Percentiles rank a stretch among this genome's conserved stretches.
Conservation (phyloP, 1,140 invertebrate species). For the Drosophila eugracilis region DNA sequence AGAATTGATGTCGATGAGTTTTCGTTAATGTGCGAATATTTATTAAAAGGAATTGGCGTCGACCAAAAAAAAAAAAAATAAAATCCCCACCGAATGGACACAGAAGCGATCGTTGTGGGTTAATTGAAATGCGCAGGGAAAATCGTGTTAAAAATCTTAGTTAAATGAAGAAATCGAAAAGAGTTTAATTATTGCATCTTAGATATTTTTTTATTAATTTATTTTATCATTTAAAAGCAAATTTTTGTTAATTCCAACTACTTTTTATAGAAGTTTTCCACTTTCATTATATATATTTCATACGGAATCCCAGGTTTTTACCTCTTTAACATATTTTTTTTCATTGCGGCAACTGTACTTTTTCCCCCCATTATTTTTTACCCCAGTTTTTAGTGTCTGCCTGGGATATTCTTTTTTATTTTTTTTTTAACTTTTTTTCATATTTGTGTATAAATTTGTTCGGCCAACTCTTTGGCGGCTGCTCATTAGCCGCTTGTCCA, state of each 20-base stretch:
- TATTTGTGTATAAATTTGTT: constrained; percentile 47
- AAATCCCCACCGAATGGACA: background rate
- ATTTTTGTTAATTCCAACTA: too few relatives aligned
- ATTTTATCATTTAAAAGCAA: too few relatives aligned
- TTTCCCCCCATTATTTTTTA: background rate
- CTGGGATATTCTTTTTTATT: constrained; percentile 1
- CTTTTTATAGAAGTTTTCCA: too few relatives aligned
- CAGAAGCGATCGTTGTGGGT: constrained; percentile 41
- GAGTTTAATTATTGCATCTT: too few relatives aligned
- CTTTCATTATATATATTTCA: background rate
- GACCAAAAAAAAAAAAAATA: background rate
- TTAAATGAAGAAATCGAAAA: too few relatives aligned
- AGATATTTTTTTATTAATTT: too few relatives aligned
- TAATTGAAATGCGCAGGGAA: constrained; percentile 60
- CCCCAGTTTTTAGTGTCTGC: constrained; percentile 22
- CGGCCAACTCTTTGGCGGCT: constrained; percentile 29
- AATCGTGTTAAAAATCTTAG: constrained; percentile 5
- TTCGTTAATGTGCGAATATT: constrained; percentile 80
- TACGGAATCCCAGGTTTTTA: background rate
- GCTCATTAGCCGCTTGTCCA: constrained; percentile 75
- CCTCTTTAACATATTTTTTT: background rate
- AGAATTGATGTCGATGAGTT: constrained; percentile 54
- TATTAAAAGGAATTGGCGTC: constrained; percentile 71
- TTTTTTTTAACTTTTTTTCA: constrained; percentile 4
- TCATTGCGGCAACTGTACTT: constrained; percentile 7